Evolutionary conservation across 1,140 invertebrate genomes (phyloP), one percentile per base, ranked within the genome.

Genomic region (Neelides sp.): DNA sequence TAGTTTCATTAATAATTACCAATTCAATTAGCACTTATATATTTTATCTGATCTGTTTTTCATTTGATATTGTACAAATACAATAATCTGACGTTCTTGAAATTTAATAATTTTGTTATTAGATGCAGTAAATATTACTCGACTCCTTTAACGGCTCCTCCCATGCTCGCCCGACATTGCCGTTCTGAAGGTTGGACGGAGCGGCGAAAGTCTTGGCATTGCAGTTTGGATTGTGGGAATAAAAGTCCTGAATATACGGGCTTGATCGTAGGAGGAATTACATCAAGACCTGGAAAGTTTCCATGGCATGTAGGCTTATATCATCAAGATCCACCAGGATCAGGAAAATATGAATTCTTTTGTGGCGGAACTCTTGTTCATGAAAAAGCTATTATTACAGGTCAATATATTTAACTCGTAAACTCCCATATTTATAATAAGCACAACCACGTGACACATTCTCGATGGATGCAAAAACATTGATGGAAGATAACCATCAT

Each of bases 211-310:
- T 22, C 15, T 13, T 50, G 50, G 15, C 19, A 12, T n/a, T 53
- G 51, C 34, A 17, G 46, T 4, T 30, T 57, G 32, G 50, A 53
- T 8, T 57, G 55, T 40, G 55, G 55, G 4, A 45, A 30, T 12
- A 48, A 48, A 17, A 51, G 55, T 1, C 32, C 24, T 17, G 19
- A 30, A 17, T 44, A 41, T 4, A n/a, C 22, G 2, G 30, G 22
- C 7, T 40, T 47, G 19, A 47, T 52, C 23, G 50, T 52, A 1
- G 45, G 45, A 22, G 50, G 50, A 34, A 15, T 7, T 12, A 52
- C 23, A 4, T 40, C 34, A 8, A 37, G 17, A 4, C 8, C 27
- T 15, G 52, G 52, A 19, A 48, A 48, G 24, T 54, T 44, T 44
- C 52, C 52, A 0, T 54, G 52, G 52, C 45, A 48, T 26, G 45